Percentiles rank a stretch among this genome's conserved stretches.
These are phyloP conservation scores for Formicarius rufipectus DNA, from an alignment of 2,113 vertebrate genomes.

Conservation along the genomic window DNA sequence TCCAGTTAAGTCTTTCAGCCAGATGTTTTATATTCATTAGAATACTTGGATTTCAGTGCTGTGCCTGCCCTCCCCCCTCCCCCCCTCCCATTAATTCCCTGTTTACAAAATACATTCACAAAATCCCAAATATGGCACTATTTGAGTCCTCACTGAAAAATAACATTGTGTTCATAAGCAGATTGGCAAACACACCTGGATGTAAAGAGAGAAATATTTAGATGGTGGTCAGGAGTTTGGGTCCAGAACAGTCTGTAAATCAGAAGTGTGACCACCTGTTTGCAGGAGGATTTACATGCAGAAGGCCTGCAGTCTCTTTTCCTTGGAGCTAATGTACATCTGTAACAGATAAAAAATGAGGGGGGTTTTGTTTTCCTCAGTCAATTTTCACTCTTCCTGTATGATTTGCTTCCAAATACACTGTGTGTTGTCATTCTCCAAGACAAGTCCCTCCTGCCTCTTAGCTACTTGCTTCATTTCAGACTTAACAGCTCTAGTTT, in stretches of 20 bases:
- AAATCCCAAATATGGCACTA: not conserved
- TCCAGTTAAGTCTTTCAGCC: not conserved
- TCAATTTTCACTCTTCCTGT: not conserved
- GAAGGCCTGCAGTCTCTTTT: not conserved
- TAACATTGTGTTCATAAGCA: not conserved
- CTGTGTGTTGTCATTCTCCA: not conserved
- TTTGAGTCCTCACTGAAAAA: not conserved
- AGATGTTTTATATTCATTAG: not conserved
- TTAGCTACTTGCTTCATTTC: not conserved
- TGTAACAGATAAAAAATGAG: not conserved
- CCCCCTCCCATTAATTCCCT: not conserved
- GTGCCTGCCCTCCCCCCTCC: rapidly evolving
- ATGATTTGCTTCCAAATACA: not conserved
- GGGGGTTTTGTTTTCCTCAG: not conserved
- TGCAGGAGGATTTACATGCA: not conserved
- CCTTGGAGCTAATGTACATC: not conserved
- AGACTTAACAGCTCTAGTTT: not conserved
- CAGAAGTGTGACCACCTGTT: not conserved
- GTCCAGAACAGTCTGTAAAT: not conserved
- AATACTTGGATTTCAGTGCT: not conserved
- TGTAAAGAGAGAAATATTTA: not conserved
- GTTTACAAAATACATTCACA: not conserved
- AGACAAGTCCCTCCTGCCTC: not conserved
- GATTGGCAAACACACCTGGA: not conserved
- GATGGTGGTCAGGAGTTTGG: not conserved